Percentiles rank a stretch among this genome's conserved stretches.
These are phyloP conservation scores for Megamerina dolium DNA, from an alignment of 2,888 invertebrate genomes.

Conservation along the genomic window DNA sequence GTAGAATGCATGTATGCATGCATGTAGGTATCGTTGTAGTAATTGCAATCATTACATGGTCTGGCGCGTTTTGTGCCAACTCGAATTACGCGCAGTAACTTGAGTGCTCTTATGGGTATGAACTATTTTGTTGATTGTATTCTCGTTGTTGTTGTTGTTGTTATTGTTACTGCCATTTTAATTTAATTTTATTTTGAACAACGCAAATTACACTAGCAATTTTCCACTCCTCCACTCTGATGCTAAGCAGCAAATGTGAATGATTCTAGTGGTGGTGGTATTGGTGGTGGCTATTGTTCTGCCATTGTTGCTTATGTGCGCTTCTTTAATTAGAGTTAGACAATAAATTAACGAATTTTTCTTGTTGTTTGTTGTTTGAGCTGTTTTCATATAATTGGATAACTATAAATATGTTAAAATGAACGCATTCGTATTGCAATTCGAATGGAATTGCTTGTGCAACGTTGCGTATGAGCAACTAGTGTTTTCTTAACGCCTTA, in stretches of 20 bases:
- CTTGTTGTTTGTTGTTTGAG: background rate
- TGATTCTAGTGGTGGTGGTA: too few relatives aligned
- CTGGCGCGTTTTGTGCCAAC: conserved; percentile 42
- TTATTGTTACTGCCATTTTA: too few relatives aligned
- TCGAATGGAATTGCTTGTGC: conserved; percentile 10
- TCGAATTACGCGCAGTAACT: background rate
- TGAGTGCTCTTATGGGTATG: background rate
- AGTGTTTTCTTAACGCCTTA: background rate
- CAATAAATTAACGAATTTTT: background rate
- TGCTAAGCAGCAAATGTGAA: too few relatives aligned
- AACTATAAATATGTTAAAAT: too few relatives aligned
- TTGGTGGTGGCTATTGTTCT: too few relatives aligned
- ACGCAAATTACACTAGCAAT: too few relatives aligned
- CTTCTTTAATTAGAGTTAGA: conserved; percentile 8
- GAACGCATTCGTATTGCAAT: background rate
- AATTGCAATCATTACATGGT: conserved; percentile 47
- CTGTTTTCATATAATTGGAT: too few relatives aligned
- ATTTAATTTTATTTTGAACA: too few relatives aligned
- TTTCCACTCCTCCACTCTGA: too few relatives aligned
- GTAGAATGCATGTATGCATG: background rate
- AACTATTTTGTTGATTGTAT: too few relatives aligned
- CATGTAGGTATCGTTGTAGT: conserved; percentile 21
- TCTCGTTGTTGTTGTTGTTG: too few relatives aligned
- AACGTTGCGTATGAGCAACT: conserved; percentile 6
- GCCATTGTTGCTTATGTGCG: conserved; percentile 12